phyloP scores from a whole-genome alignment of 2,113 vertebrate species.

The Gorsachius goisagi region DNA sequence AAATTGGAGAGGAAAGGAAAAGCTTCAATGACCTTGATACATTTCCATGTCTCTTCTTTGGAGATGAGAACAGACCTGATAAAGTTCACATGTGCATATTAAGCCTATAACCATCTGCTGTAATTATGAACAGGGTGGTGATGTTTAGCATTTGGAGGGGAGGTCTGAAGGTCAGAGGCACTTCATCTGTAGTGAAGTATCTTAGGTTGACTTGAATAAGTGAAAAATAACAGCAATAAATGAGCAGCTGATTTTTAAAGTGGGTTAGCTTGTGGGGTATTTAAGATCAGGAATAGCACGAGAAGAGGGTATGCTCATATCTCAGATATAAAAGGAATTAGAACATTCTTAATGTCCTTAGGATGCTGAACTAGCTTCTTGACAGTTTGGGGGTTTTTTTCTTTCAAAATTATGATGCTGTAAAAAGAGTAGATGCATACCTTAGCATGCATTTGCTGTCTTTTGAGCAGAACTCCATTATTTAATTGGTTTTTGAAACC shows the following conservation, averaged over 20 bases:
- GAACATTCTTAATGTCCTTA: neutral
- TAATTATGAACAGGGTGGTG: neutral
- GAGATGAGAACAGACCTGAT: neutral
- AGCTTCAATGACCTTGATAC: neutral
- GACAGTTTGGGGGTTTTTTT: neutral
- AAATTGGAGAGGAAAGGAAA: neutral
- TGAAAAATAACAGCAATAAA: conserved; percentile 12
- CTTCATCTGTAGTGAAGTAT: neutral
- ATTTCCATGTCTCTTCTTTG: neutral
- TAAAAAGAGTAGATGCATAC: neutral
- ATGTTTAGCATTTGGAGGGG: conserved; percentile 6
- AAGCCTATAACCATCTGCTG: conserved; percentile 55
- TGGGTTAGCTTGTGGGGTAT: neutral
- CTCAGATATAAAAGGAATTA: neutral
- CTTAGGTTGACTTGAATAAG: neutral
- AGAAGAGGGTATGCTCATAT: neutral
- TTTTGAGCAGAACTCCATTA: neutral
- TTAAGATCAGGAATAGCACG: neutral
- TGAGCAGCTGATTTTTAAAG: neutral
- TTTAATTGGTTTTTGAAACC: neutral
- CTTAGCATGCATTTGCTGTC: neutral
- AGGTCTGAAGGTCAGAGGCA: conserved; percentile 35
- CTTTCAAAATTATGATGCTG: neutral
- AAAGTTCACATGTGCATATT: conserved; percentile 26
- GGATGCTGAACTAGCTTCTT: neutral